These are phyloP conservation scores for Cichladusa arquata DNA, from an alignment of 2,113 vertebrate species.

Conservation along the genomic window DNA sequence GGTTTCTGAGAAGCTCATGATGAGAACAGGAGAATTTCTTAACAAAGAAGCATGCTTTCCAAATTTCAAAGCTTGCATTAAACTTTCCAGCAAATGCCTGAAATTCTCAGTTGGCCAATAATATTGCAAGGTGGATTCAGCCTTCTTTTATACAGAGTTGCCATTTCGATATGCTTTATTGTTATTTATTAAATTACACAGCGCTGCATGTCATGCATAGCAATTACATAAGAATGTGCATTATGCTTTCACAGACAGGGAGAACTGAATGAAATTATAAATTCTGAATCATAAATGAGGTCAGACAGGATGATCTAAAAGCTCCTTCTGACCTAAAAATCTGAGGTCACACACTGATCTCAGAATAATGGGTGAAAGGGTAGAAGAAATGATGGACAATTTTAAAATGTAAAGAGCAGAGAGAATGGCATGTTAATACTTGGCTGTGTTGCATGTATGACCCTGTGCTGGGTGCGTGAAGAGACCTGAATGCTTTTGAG, in stretches of 20 bases:
- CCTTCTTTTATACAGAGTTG: not conserved
- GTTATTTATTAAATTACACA: constrained; percentile 61
- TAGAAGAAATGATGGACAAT: not conserved
- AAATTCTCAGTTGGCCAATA: constrained; percentile 45
- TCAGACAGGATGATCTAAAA: not conserved
- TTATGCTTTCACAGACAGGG: not conserved
- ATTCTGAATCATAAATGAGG: not conserved
- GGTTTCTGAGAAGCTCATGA: constrained; percentile 75
- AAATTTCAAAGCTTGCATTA: constrained; percentile 65
- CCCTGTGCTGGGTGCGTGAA: not conserved
- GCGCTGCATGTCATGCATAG: not conserved
- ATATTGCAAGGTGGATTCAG: constrained; percentile 34
- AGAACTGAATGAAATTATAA: not conserved
- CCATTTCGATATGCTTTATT: constrained; percentile 20
- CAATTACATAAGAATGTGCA: not conserved
- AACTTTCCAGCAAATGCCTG: constrained; percentile 56
- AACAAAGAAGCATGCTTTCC: constrained; percentile 46
- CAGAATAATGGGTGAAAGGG: not conserved
- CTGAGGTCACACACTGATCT: not conserved
- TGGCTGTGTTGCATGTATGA: not conserved
- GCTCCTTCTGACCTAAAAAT: not conserved
- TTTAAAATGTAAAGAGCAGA: not conserved
- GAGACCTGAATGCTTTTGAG: not conserved
- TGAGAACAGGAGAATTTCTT: constrained; percentile 54
- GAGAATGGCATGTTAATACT: not conserved